Evolutionary conservation across 2,888 invertebrate genomes (phyloP), one percentile per base, ranked within the genome.

Genomic region (Fragum sueziense): DNA sequence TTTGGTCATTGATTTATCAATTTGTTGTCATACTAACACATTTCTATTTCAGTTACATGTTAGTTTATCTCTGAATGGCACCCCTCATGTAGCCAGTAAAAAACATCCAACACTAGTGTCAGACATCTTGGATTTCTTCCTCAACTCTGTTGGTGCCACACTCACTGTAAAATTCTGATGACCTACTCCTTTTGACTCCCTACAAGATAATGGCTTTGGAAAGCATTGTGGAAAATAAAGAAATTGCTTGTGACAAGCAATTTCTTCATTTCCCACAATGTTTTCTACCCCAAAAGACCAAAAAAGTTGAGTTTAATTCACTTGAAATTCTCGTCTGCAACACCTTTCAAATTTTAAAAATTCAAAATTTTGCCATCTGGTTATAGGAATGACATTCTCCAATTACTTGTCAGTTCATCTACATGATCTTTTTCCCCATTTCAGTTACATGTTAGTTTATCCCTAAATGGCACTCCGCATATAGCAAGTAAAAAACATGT

Each of bases 101-200:
- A 71, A 86, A 77, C 79, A 91, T 74, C 90, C 86, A 78, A 93
- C 85, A 73, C 86, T 95, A 79, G 95, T 94, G 71, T 95, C 95
- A 77, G 95, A 95, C 89, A 90, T 95, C 34, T 90, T 95, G 84
- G 95, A 95, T 91, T 95, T 95, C 89, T 92, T 96, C 86, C 94
- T 95, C 62, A 95, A 95, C 87, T 95, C 95, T 2, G 95, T 95
- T 93, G 95, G 95, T 41, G 95, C 95, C 0, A 95, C 95, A 31
- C 93, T 95, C 22, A 95, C 95, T 83, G 95, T n/a, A n/a, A n/a
- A n/a, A n/a, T n/a, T n/a, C n/a, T n/a, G n/a, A n/a, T n/a, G n/a
- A 20, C 92, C 93, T 37, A n/a, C n/a, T n/a, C n/a, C n/a, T n/a
- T n/a, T n/a, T n/a, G n/a, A n/a, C n/a, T n/a, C n/a, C n/a, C n/a